These are phyloP conservation scores for Tapirus terrestris DNA, from an alignment of 2,113 vertebrate genomes.

Conservation along the genomic window DNA sequence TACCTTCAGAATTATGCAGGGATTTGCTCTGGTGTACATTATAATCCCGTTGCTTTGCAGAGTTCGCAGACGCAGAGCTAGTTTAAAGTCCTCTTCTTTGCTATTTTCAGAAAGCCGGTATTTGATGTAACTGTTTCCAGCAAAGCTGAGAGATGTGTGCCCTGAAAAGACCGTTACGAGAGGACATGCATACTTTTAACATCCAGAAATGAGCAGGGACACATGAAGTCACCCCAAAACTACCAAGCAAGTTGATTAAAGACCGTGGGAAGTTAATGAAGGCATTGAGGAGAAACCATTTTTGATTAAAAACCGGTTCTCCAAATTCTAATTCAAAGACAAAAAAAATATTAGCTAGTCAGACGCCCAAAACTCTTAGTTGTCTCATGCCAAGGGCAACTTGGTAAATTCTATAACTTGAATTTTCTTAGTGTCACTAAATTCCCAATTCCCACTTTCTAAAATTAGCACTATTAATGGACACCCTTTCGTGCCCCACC, in stretches of 20 bases:
- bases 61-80: constrained; percentile 95
- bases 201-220: constrained; percentile 22
- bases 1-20: constrained; percentile 96
- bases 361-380: neutral
- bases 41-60: constrained; percentile 96
- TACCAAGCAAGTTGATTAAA: constrained; percentile 65
- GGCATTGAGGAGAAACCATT: constrained; percentile 54
- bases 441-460: neutral
- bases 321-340: neutral
- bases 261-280: constrained; percentile 59
- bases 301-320: constrained; percentile 20
- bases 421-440: neutral
- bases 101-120: constrained; percentile 94
- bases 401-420: neutral
- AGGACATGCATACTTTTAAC: constrained; percentile 76
- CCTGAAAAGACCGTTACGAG: constrained; percentile 88
- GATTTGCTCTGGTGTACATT: constrained; percentile 95
- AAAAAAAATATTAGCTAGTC: constrained; percentile 15
- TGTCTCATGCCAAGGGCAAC: neutral
- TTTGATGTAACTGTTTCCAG: constrained; percentile 98
- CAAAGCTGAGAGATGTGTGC: constrained; percentile 97
- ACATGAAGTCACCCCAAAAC: constrained; percentile 58
- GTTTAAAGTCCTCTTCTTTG: constrained; percentile 92
- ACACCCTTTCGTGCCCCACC: neutral
- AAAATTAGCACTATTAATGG: neutral